These are phyloP conservation scores for Andrena marginata DNA, from an alignment of 2,888 invertebrate genomes.

Conservation along the genomic window DNA sequence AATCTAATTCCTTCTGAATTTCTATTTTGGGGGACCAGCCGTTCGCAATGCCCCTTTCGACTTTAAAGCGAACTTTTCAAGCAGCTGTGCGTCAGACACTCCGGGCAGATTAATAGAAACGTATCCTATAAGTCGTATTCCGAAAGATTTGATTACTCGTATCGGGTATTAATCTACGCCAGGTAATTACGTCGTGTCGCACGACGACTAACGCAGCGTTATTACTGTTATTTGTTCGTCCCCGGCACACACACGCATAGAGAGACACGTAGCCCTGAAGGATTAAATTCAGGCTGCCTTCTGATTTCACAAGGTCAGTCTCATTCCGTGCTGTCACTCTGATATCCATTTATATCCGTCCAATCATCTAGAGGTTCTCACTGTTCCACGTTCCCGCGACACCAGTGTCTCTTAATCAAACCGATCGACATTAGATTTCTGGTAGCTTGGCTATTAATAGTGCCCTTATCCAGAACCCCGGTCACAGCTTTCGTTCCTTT, in stretches of 20 bases:
- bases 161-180: slow-evolving; percentile 64
- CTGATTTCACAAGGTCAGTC: slow-evolving; percentile 77
- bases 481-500: neutral
- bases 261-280: slow-evolving; percentile 74
- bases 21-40: too few relatives aligned
- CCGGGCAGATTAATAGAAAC: neutral
- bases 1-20: too few relatives aligned
- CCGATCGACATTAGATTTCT: slow-evolving; percentile 9
- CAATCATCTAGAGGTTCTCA: slow-evolving; percentile 63
- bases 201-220: slow-evolving; percentile 49
- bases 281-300: slow-evolving; percentile 81
- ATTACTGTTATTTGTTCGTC: slow-evolving; percentile 80
- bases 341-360: slow-evolving; percentile 69
- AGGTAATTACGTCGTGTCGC: slow-evolving; percentile 44
- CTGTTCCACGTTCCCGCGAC: slow-evolving; percentile 1
- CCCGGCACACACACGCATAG: slow-evolving; percentile 51
- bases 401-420: slow-evolving; percentile 37
- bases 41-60: neutral
- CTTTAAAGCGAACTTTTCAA: neutral
- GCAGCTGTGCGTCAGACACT: neutral
- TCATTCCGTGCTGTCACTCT: slow-evolving; percentile 71
- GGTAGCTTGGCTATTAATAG: slow-evolving; percentile 24
- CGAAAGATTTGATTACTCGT: slow-evolving; percentile 63
- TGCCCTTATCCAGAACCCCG: neutral
- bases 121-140: slow-evolving; percentile 10